Evolutionary conservation across 2,797 vertebrate species (phyloP).

Genomic region (Rhinogobio ventralis): DNA sequence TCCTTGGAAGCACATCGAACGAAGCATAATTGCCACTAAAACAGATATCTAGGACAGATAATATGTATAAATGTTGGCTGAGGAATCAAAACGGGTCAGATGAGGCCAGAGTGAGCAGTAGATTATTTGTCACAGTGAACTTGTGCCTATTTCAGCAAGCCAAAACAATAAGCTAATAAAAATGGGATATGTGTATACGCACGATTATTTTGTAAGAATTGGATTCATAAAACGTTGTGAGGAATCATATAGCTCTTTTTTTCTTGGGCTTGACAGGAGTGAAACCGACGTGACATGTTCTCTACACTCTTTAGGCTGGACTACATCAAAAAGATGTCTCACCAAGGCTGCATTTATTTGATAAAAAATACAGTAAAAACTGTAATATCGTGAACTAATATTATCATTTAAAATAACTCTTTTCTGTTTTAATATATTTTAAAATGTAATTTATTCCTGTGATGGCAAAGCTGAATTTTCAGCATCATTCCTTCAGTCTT

Average conservation of each 20-base stretch:
- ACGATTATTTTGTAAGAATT: neutral
- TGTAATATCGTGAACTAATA: neutral
- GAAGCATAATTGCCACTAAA: conserved; percentile 18
- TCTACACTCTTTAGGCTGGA: neutral
- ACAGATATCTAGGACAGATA: conserved; percentile 14
- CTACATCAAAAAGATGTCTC: neutral
- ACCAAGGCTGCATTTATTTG: neutral
- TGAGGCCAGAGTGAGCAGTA: conserved; percentile 3
- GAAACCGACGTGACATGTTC: neutral
- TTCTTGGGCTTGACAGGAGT: neutral
- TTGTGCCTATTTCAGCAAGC: neutral
- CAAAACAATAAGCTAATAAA: conserved; percentile 13
- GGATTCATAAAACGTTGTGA: neutral
- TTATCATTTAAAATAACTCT: neutral
- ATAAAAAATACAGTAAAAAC: neutral
- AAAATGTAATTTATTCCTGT: neutral
- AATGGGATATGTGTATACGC: neutral
- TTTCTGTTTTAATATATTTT: neutral
- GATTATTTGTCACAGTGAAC: conserved; percentile 21
- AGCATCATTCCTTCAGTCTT: neutral
- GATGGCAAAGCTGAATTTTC: neutral
- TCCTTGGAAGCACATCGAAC: neutral
- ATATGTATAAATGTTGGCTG: conserved; percentile 27
- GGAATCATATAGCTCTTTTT: neutral
- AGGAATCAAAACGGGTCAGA: conserved; percentile 31